These are phyloP conservation scores for Leptogaster cylindrica DNA, from an alignment of 2,888 invertebrate species.

Conservation along the genomic window DNA sequence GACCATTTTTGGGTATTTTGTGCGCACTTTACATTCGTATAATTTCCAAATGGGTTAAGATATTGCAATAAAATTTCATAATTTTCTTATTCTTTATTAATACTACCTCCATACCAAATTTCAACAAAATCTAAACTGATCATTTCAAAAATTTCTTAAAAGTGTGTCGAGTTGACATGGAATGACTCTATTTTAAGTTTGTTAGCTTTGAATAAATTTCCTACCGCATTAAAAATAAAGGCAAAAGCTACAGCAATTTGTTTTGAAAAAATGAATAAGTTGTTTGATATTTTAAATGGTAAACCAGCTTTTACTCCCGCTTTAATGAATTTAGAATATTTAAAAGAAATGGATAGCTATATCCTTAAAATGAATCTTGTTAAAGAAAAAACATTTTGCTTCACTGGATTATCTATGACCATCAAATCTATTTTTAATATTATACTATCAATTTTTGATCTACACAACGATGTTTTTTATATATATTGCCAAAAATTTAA, in stretches of 20 bases:
- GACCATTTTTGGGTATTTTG: too few relatives aligned
- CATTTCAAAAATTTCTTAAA: too few relatives aligned
- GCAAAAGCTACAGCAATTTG: not conserved
- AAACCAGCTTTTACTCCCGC: not conserved
- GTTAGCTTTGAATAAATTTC: too few relatives aligned
- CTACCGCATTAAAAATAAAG: too few relatives aligned
- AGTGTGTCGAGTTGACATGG: too few relatives aligned
- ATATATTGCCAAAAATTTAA: conserved; percentile 4
- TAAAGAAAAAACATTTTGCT: not conserved
- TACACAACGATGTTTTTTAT: not conserved
- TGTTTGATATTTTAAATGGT: conserved; percentile 5
- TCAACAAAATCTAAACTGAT: too few relatives aligned
- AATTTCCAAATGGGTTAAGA: too few relatives aligned
- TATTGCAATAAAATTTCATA: too few relatives aligned
- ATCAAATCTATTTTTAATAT: not conserved
- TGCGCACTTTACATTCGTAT: too few relatives aligned
- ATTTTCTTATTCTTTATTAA: too few relatives aligned
- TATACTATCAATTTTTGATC: not conserved
- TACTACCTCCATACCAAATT: too few relatives aligned
- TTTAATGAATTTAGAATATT: not conserved
- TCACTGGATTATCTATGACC: not conserved
- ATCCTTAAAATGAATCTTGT: not conserved
- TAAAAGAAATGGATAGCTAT: not conserved
- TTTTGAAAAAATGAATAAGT: not conserved
- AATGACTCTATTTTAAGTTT: too few relatives aligned